Base-by-base conservation (phyloP, 2,797 vertebrate genomes). In the Alectoris magna region DNA sequence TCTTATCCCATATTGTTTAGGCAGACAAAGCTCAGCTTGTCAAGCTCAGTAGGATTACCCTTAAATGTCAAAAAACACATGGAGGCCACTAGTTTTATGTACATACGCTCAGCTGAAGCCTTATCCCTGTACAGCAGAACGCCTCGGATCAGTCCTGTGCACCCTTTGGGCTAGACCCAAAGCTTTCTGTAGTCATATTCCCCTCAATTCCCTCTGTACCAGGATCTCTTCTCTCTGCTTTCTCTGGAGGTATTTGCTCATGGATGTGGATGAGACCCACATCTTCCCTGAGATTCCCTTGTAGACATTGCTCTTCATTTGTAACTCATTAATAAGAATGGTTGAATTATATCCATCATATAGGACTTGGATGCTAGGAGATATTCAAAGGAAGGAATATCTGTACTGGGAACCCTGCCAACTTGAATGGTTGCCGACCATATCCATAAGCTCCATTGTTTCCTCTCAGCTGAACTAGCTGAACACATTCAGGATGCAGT, bases 391-490 rank as follows among this genome's bases (percentile, higher is more conserved):
- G 60, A 73, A 48, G 14, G 75, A 88, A 80, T 91, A 71, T 78
- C 82, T 83, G 59, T 66, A 60, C 56, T 2, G 58, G 90, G 88
- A 96, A 85, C 34, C 15, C 67, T 85, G 86, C 80, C 94, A 93
- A 26, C 36, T 88, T 59, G 86, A 93, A 91, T 58, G 67, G 86
- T 93, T 91, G 55, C 91, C 81, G 83, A 83, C 86, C 86, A 87
- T 67, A 46, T 87, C 93, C 92, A 63, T 6, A 44, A 89, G 73
- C 66, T 59, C 43, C 39, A n/a, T 72, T 68, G 92, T 78, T 87
- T 90, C 59, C 64, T 80, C 74, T 58, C 76, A 84, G 69, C 60
- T 27, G 56, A 84, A 86, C 34, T 26, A 58, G 85, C 43, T 83
- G 51, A 80, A 72, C 41, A n/a, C 17, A 60, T 38, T 72, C 21